Evolutionary conservation across 2,113 vertebrate genomes (phyloP).

Genomic region (Myocastor coypus): DNA sequence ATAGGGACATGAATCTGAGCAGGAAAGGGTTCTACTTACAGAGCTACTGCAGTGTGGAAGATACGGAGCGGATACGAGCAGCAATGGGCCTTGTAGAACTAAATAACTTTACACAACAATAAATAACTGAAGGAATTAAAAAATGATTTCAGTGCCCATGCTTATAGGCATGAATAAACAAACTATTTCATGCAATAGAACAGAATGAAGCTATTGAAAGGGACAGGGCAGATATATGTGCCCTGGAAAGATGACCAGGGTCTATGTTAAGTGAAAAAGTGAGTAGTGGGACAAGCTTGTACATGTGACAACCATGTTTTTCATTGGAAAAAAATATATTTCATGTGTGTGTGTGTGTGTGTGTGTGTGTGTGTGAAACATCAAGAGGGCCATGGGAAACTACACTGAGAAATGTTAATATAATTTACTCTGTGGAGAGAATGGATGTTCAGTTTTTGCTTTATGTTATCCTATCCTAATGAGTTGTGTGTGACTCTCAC

Average conservation of each 20-base stretch:
- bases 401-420: background rate
- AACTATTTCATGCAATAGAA: background rate
- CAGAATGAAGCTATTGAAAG: background rate
- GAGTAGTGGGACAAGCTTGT: background rate
- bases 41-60: background rate
- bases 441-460: background rate
- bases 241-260: background rate
- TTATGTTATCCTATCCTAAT: background rate
- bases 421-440: background rate
- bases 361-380: background rate
- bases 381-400: background rate
- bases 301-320: background rate
- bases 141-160: background rate
- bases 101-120: conserved; percentile 4
- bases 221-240: background rate
- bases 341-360: background rate
- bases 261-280: background rate
- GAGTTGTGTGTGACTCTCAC: background rate
- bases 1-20: conserved; percentile 3
- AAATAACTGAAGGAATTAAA: background rate
- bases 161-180: background rate
- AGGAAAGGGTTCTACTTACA: background rate
- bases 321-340: background rate
- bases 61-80: background rate
- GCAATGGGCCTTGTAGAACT: background rate